Base-by-base conservation (phyloP, 2,797 vertebrate species). In the Poeciliopsis gracilis region DNA sequence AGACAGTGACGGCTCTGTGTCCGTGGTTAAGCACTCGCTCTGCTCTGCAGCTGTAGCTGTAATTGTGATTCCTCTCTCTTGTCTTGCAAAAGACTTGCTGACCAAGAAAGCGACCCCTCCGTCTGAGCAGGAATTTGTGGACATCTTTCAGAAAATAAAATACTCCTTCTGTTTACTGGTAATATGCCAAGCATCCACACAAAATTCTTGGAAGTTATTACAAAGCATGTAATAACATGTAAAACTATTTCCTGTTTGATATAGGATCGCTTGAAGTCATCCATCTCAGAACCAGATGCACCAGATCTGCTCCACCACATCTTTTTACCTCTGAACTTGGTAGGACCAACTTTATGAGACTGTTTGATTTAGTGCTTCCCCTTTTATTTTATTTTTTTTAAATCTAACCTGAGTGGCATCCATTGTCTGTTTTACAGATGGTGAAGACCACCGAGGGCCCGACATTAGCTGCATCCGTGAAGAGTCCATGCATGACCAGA, bases 151-250 rank as follows among this genome's bases (percentile, higher is more conserved):
- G 92, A 97, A 98, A 89, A 94, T 97, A 76, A 98, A 97, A 80
- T 98, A 97, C 75, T 95, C 96, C 86, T 88, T 98, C 86, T 93
- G 95, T 83, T 91, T 98, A 66, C 92, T 98, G 96, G 97, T 98
- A 90, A 96, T 5, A 61, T 5, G 13, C 59, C 59, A 77, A 23
- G 28, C 43, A 7, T 59, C 11, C 53, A 28, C 13, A 2, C n/a
- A 6, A n/a, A 43, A 5, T 9, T 63, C 16, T 69, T 8, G 0
- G 30, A 61, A 30, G 4, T 2, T 0, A 3, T 9, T 25, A 67
- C 86, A 53, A 3, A 38, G 63, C 59, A 20, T 47, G 4, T 15
- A n/a, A n/a, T n/a, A n/a, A n/a, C n/a, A n/a, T n/a, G n/a, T 38
- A 8, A 36, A 46, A 13, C 25, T 2, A 7, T 82, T 70, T 63